Base-by-base conservation (phyloP, 2,888 invertebrate species). In the Meteorus colon region DNA sequence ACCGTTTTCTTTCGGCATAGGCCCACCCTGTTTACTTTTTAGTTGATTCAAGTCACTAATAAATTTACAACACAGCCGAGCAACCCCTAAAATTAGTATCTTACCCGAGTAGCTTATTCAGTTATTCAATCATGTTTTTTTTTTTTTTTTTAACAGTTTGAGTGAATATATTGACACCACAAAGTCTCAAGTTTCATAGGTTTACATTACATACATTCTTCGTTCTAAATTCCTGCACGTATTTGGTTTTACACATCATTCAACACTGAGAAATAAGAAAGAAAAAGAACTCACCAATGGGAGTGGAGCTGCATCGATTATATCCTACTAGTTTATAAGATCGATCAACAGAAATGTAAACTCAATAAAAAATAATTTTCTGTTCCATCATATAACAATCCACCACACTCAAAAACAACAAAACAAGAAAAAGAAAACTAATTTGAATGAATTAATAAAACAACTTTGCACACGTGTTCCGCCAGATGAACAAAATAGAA, bases 331-430 rank as follows among this genome's bases (percentile, higher is more conserved):
- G 12, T 41, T 27, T 27, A n/a, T 6, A 65, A 41, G n/a, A 62
- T 29, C 1, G 29, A 19, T 29, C 48, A n/a, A 48, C 10, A 72
- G 48, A n/a, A 45, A 63, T 12, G 8, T 27, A 65, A 65, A 14
- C 14, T 29, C 45, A 31, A n/a, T 16, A 71, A 16, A 6, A 45
- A 24, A 48, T 14, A 63, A 63, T 4, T 27, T 41, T 5, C 4
- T 59, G 24, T 10, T 48, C 74, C 27, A 60, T 12, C n/a, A n/a
- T 48, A 12, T 45, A 70, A 48, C 60, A 63, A 60, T 67, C 37
- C 74, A 78, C 79, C 76, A 73, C 67, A 76, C 66, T 37, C 66
- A 6, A 63, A 67, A 75, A 63, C 45, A 55, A 1, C 19, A 55
- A 24, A 55, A 1, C 4, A 19, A 75, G 55, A 55, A 55, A 2